Evolutionary conservation across 2,888 invertebrate genomes (phyloP).

Genomic region (Tinea semifulvella): DNA sequence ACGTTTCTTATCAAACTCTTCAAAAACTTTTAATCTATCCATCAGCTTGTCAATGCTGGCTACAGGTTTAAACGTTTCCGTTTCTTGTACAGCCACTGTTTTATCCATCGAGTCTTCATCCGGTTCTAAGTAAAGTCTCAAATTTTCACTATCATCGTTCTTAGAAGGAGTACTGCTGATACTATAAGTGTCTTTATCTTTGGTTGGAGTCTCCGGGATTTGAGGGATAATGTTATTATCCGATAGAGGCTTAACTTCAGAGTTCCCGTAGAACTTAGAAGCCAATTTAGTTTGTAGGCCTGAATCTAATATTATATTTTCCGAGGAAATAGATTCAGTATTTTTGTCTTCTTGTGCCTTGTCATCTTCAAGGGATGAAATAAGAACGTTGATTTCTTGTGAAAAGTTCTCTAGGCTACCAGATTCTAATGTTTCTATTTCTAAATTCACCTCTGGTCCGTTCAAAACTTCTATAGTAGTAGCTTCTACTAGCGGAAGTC

Average conservation of each 20-base stretch:
- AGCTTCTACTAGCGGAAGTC: neutral
- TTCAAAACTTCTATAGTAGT: neutral
- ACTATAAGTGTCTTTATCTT: slow-evolving; percentile 36
- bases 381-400: slow-evolving; percentile 58
- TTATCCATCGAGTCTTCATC: slow-evolving; percentile 47
- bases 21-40: slow-evolving; percentile 60
- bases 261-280: slow-evolving; percentile 45
- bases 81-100: slow-evolving; percentile 34
- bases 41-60: slow-evolving; percentile 60
- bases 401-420: slow-evolving; percentile 48
- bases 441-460: slow-evolving; percentile 4
- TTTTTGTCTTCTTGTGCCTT: slow-evolving; percentile 28
- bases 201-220: slow-evolving; percentile 46
- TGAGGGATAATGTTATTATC: slow-evolving; percentile 40
- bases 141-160: slow-evolving; percentile 53
- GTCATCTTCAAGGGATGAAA: slow-evolving; percentile 54
- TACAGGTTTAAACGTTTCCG: slow-evolving; percentile 46
- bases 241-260: slow-evolving; percentile 36
- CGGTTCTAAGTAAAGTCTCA: slow-evolving; percentile 48
- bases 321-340: neutral
- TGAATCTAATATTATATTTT: neutral
- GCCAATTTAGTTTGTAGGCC: slow-evolving; percentile 37
- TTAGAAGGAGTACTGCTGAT: slow-evolving; percentile 44
- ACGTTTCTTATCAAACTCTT: slow-evolving; percentile 57
- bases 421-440: neutral